Base-by-base conservation (phyloP, 2,888 invertebrate genomes). In the Chrysolina haemoptera region DNA sequence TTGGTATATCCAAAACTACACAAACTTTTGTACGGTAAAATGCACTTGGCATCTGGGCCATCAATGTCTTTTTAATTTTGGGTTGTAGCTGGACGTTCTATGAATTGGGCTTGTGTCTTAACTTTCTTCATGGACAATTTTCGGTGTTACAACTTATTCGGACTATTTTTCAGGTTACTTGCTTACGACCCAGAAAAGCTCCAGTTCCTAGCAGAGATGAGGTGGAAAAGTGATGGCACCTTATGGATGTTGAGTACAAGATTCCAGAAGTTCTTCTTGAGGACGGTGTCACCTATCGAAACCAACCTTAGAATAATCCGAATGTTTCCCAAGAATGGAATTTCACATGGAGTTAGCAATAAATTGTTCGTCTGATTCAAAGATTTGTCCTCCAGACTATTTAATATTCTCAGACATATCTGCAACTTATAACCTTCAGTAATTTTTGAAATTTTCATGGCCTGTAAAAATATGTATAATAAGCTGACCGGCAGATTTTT, bases 211-310 rank as follows among this genome's bases (percentile, higher is more conserved):
- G 93, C 95, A 0, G 96, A 96, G 81, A 90, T 96, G 71, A 88
- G 93, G 77, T 92, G 92, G 89, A 91, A 90, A 73, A 89, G 91
- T 0, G 95, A 95, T 87, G 91, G 91, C 48, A 91, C 91, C 66
- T 85, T 95, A n/a, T 96, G 95, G 93, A 89, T 91, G 5, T 88
- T 96, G 46, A 91, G 94, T 1, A 92, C 94, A 0, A 91, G 94
- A 73, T 95, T 96, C 89, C 96, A 96, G 83, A 94, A 93, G 81
- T 95, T 92, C 90, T 95, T 95, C 90, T 89, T 91, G 73, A 91
- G 92, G 81, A 90, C 92, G 48, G 90, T 94, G 14, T 91, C 83
- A 88, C 91, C 91, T 0, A 90, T 91, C 68, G 95, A 95, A 86
- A 89, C 91, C 46, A 96, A 96, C 85, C 89, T 95, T 67, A 91